A percentile compares a stretch with the other conserved stretches of the same genome.
These are phyloP conservation scores for Coilia nasus DNA, from an alignment of 2,797 vertebrate genomes.

Conservation along the genomic window DNA sequence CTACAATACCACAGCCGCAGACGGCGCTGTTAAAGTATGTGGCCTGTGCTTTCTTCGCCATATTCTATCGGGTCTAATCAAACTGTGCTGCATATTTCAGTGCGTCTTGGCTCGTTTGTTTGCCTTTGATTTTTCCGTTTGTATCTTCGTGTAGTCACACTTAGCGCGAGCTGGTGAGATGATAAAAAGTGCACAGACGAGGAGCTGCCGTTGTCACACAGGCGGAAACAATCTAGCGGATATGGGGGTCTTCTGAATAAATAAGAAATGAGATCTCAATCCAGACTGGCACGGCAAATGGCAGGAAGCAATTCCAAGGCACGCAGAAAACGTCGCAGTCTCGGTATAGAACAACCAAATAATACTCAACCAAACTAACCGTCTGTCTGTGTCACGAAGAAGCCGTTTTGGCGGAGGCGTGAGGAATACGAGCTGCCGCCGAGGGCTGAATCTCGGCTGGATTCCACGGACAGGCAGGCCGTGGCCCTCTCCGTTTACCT, in stretches of 20 bases:
- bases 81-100: neutral
- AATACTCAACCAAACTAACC: neutral
- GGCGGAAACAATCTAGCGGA: conserved; percentile 29
- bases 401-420: conserved; percentile 19
- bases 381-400: conserved; percentile 15
- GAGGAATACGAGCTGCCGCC: neutral
- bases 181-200: conserved; percentile 18
- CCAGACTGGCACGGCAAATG: conserved; percentile 25
- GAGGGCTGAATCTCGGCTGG: conserved; percentile 28
- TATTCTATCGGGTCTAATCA: neutral
- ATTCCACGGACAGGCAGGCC: conserved; percentile 26
- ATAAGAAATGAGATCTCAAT: conserved; percentile 41
- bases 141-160: neutral
- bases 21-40: conserved; percentile 3
- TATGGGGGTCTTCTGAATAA: conserved; percentile 36
- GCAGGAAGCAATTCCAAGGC: conserved; percentile 29
- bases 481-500: conserved; percentile 23
- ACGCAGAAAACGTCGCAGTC: neutral
- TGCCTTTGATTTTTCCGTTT: neutral
- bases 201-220: conserved; percentile 8
- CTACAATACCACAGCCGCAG: conserved; percentile 8
- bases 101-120: neutral
- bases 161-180: conserved; percentile 21
- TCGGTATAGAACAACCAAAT: neutral
- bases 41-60: neutral